These are phyloP conservation scores for Eristalis intricaria DNA, from an alignment of 2,888 invertebrate genomes.

Conservation along the genomic window DNA sequence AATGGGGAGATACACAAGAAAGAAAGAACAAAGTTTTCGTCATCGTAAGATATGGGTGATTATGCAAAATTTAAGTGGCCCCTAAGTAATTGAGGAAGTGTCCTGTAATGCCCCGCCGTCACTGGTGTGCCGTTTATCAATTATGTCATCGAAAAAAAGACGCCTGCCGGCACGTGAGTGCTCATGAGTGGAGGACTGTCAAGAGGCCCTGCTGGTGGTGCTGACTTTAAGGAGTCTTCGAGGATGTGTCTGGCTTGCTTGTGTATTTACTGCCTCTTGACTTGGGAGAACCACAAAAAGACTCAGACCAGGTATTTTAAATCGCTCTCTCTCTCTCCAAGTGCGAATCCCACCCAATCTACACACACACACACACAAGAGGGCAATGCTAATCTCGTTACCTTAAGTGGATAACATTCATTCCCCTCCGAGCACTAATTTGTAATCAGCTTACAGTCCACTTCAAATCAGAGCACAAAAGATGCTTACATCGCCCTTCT, in stretches of 20 bases:
- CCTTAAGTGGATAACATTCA: neutral
- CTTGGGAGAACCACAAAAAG: no score
- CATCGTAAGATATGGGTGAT: neutral
- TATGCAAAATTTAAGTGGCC: neutral
- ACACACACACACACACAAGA: neutral
- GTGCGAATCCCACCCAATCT: no score
- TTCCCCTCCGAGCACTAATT: neutral
- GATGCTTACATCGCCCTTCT: neutral
- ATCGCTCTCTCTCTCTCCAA: no score
- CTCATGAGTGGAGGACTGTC: no score
- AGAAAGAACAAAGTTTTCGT: neutral
- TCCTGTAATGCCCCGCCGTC: neutral
- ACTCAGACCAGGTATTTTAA: no score
- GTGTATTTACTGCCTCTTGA: no score
- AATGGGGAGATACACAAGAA: neutral
- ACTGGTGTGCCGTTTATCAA: neutral
- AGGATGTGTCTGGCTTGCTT: no score
- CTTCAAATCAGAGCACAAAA: constrained; percentile 1
- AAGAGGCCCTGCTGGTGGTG: no score
- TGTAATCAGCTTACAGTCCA: neutral
- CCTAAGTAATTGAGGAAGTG: neutral
- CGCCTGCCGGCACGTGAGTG: no score
- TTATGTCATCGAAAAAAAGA: no score
- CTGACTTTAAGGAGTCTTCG: no score
- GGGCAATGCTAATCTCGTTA: neutral